Conservation (phyloP, 1,140 invertebrate genomes). For the Euschistus heros region DNA sequence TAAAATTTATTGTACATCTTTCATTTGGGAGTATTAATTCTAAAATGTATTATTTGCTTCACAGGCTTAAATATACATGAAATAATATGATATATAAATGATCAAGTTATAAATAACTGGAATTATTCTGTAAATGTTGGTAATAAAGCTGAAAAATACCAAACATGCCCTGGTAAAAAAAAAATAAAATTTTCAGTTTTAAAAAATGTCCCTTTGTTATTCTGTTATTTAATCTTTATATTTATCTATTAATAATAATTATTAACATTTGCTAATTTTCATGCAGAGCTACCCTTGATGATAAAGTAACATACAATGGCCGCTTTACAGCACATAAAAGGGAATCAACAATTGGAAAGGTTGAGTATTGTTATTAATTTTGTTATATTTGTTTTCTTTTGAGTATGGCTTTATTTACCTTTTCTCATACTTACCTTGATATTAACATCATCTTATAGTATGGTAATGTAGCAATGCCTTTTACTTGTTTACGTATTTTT, state of each 20-base stretch:
- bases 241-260: background rate
- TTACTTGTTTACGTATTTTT: slow-evolving; percentile 1
- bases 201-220: background rate
- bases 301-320: slow-evolving; percentile 15
- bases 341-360: slow-evolving; percentile 27
- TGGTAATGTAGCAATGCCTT: no score
- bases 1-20: no score
- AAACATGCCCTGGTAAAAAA: background rate
- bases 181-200: background rate
- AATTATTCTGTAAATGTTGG: no score
- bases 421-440: background rate
- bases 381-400: background rate
- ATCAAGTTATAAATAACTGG: no score
- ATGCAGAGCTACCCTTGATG: background rate
- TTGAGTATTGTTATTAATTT: slow-evolving; percentile 2
- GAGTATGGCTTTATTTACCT: background rate
- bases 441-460: background rate
- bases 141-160: no score
- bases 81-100: no score
- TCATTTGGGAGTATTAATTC: no score
- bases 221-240: background rate
- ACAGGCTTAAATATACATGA: no score
- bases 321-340: slow-evolving; percentile 25
- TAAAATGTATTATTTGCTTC: no score
- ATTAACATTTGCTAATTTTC: background rate